Evolutionary conservation across 2,113 vertebrate genomes (phyloP).

Genomic region (Polypterus senegalus): DNA sequence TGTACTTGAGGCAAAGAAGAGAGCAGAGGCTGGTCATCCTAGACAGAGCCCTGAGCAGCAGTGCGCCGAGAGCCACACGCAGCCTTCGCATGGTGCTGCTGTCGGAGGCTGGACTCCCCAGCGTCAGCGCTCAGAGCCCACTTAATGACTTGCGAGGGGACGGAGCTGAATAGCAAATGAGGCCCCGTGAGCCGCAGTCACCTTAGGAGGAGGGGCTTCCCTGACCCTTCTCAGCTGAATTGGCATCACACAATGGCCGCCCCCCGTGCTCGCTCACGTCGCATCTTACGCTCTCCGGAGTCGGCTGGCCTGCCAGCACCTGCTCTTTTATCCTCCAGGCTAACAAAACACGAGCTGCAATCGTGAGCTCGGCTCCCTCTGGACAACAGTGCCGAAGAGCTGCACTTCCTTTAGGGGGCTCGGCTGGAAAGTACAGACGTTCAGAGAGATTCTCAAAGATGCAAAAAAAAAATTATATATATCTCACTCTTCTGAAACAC

Average conservation of each 20-base stretch:
- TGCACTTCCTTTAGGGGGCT: too few relatives aligned
- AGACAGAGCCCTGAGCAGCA: conserved; percentile 47
- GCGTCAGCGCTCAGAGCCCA: conserved; percentile 52
- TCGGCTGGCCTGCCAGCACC: conserved; percentile 18
- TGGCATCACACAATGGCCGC: conserved; percentile 24
- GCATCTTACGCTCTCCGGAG: too few relatives aligned
- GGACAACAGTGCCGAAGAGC: neutral
- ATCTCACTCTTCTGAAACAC: too few relatives aligned
- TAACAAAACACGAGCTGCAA: neutral
- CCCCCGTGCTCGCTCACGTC: conserved; percentile 1
- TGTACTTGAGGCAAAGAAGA: conserved; percentile 75
- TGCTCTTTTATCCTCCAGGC: conserved; percentile 18
- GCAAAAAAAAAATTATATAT: too few relatives aligned
- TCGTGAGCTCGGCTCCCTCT: neutral
- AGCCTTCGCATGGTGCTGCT: conserved; percentile 49
- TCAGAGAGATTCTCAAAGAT: too few relatives aligned
- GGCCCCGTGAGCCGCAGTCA: conserved; percentile 30
- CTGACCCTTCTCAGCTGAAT: conserved; percentile 30
- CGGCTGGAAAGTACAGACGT: too few relatives aligned
- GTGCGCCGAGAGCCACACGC: conserved; percentile 39
- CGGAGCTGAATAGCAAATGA: conserved; percentile 70
- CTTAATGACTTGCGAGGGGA: conserved; percentile 67
- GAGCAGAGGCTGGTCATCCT: conserved; percentile 75
- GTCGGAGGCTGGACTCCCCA: conserved; percentile 48
- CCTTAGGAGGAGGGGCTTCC: neutral